A percentile compares a stretch with the other conserved stretches of the same genome.
Conservation (phyloP, 92 coral and sea anemone species). For the Umimayanthus kanabou region DNA sequence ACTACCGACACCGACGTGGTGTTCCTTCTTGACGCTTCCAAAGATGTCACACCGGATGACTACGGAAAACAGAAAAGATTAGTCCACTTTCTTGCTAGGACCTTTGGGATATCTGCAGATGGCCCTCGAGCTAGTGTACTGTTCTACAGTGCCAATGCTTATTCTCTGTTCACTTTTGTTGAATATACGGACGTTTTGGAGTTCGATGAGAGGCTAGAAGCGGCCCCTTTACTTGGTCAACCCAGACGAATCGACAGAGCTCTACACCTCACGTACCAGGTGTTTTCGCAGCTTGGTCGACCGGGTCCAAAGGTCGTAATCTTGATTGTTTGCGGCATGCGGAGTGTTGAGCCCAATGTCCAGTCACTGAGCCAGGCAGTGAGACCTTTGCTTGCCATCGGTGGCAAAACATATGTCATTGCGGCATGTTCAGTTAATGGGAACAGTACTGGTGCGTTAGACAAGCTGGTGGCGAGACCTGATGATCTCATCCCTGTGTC, state of each 20-base stretch:
- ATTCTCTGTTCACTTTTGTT: conserved; percentile 23
- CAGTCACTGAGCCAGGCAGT: conserved; percentile 53
- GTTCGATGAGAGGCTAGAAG: conserved; percentile 22
- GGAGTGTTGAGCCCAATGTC: not conserved
- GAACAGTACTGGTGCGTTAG: conserved; percentile 50
- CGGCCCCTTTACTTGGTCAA: conserved; percentile 32
- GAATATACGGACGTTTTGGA: conserved; percentile 27
- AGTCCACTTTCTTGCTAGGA: not conserved
- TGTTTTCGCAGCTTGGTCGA: conserved; percentile 41
- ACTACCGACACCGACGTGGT: conserved; percentile 19
- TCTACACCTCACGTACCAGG: conserved; percentile 12
- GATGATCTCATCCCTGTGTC: conserved; percentile 61
- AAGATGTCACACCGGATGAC: not conserved
- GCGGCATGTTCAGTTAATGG: conserved; percentile 55
- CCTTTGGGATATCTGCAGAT: conserved; percentile 15
- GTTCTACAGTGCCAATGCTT: conserved; percentile 34
- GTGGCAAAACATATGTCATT: conserved; percentile 64
- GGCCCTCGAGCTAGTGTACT: conserved; percentile 42
- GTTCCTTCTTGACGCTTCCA: conserved; percentile 30
- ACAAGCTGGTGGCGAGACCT: conserved; percentile 48
- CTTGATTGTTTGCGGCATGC: not conserved
- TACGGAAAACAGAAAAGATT: conserved; percentile 19
- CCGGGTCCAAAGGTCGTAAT: conserved; percentile 31
- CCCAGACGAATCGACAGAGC: conserved; percentile 37
- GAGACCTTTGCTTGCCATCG: conserved; percentile 56